A percentile compares a stretch with the other conserved stretches of the same genome.
Evolutionary conservation across 2,888 invertebrate genomes (phyloP).

Genomic region (Polydrusus tereticollis): DNA sequence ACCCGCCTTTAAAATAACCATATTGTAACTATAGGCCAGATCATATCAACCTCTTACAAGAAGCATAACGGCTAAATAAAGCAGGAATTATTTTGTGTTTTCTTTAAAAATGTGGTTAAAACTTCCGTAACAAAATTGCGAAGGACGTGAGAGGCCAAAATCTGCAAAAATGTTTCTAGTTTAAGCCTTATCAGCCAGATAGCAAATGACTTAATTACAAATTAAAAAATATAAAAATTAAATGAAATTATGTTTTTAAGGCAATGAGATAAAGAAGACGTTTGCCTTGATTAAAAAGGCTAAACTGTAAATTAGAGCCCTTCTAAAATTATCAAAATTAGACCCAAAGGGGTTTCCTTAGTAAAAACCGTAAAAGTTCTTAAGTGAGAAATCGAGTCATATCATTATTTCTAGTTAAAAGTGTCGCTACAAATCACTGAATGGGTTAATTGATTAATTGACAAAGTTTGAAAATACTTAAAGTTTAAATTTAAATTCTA

Average conservation of each 20-base stretch:
- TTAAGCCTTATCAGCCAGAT: slow-evolving; percentile 14
- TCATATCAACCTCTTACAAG: too few species aligned
- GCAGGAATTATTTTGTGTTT: slow-evolving; percentile 7
- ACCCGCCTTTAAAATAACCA: too few species aligned
- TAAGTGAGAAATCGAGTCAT: slow-evolving; percentile 28
- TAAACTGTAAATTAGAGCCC: neutral
- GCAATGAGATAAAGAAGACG: neutral
- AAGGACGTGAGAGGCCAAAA: slow-evolving; percentile 15
- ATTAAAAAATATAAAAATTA: slow-evolving; percentile 10
- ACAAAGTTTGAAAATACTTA: slow-evolving; percentile 38
- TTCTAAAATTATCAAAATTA: neutral
- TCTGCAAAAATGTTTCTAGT: slow-evolving; percentile 17
- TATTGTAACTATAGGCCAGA: too few species aligned
- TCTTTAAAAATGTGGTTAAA: slow-evolving; percentile 5
- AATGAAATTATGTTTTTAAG: neutral
- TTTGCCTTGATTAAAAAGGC: neutral
- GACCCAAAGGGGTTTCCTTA: neutral
- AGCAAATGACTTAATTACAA: neutral
- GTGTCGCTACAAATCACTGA: slow-evolving; percentile 26
- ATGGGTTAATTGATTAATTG: slow-evolving; percentile 43
- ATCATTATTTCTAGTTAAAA: slow-evolving; percentile 24
- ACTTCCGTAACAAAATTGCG: slow-evolving; percentile 18
- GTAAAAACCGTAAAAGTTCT: slow-evolving; percentile 2
- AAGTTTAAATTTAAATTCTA: slow-evolving; percentile 33
- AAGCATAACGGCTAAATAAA: too few species aligned